phyloP scores from a whole-genome alignment of 2,113 vertebrate genomes.

The Alosa alosa region DNA sequence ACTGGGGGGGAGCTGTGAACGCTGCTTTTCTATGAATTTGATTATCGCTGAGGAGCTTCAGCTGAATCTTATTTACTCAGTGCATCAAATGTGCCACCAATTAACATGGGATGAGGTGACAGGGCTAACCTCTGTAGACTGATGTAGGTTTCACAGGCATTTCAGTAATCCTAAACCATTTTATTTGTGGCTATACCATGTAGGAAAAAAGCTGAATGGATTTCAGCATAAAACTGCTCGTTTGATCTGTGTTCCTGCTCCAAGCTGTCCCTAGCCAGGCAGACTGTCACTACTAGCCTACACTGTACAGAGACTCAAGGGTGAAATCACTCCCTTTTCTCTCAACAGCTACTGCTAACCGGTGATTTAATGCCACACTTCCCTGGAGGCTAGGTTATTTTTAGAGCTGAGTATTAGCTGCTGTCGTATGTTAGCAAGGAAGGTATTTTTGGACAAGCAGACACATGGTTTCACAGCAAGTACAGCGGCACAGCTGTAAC shows the following conservation, averaged over 20 bases:
- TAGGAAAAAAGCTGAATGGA: background rate
- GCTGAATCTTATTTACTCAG: conserved; percentile 15
- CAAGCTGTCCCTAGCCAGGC: background rate
- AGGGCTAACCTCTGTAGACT: background rate
- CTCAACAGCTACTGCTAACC: conserved; percentile 32
- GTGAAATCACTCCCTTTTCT: conserved; percentile 15
- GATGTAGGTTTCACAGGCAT: background rate
- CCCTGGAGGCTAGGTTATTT: conserved; percentile 53
- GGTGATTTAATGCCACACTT: conserved; percentile 48
- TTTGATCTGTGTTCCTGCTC: background rate
- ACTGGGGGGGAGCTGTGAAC: background rate
- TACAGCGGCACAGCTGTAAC: conserved; percentile 51
- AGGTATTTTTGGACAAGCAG: conserved; percentile 58
- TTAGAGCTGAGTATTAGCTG: conserved; percentile 57
- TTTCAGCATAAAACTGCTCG: background rate
- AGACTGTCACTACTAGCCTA: background rate
- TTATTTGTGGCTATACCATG: background rate
- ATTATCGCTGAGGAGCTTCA: conserved; percentile 30
- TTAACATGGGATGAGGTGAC: background rate
- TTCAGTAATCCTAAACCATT: background rate
- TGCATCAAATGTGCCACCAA: background rate
- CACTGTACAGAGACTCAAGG: conserved; percentile 30
- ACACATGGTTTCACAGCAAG: conserved; percentile 52
- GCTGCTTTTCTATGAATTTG: conserved; percentile 33
- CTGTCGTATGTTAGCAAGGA: conserved; percentile 44